A percentile compares a stretch with the other conserved stretches of the same genome.
phyloP scores from a whole-genome alignment of 2,113 vertebrate species.

The Hemiprocne comata region DNA sequence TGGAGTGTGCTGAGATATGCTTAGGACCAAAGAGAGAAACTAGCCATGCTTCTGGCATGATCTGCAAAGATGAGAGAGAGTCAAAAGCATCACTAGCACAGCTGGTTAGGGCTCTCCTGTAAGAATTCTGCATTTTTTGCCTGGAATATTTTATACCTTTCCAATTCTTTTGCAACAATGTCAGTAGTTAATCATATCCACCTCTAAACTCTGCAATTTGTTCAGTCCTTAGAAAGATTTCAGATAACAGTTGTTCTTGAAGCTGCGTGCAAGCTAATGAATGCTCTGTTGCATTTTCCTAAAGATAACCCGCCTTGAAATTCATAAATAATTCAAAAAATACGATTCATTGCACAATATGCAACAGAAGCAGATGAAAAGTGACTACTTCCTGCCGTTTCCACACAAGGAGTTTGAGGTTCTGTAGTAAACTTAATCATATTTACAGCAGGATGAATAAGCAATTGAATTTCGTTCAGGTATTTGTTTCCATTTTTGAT shows the following conservation, averaged over 20 bases:
- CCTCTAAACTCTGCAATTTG: neutral
- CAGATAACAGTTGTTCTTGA: neutral
- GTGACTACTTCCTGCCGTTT: neutral
- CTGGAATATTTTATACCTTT: neutral
- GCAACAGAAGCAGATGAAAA: neutral
- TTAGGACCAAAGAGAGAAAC: neutral
- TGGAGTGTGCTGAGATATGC: neutral
- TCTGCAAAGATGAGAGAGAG: neutral
- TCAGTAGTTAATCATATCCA: neutral
- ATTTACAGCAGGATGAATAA: constrained; percentile 10
- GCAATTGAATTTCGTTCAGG: neutral
- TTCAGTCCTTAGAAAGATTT: neutral
- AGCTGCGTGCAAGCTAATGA: neutral
- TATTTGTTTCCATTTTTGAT: neutral
- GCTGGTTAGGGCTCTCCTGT: neutral
- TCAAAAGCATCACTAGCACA: neutral
- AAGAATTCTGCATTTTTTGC: neutral
- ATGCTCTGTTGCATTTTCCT: neutral
- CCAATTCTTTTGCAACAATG: neutral
- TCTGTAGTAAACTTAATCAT: constrained; percentile 6
- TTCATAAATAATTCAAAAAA: constrained; percentile 35
- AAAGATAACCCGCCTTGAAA: neutral
- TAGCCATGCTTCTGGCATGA: neutral
- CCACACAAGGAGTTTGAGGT: neutral
- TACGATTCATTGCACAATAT: neutral